These are phyloP conservation scores for Temnothorax rugatulus DNA, from an alignment of 2,888 invertebrate genomes.

Conservation along the genomic window DNA sequence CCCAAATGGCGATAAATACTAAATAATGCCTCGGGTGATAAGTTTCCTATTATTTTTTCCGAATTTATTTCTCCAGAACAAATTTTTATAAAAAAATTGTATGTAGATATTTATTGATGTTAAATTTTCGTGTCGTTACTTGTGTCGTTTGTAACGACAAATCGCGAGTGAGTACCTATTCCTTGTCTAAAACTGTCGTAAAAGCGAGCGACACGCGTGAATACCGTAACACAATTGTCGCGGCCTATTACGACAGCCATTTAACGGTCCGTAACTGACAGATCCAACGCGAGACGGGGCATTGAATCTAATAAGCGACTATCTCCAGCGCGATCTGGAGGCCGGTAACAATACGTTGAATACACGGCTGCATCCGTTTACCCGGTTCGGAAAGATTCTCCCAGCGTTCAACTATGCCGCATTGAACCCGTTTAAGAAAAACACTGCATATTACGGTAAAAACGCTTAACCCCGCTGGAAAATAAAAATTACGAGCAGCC, in stretches of 20 bases:
- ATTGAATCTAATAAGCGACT: conserved; percentile 42
- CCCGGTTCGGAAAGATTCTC: conserved; percentile 7
- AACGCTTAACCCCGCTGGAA: conserved; percentile 36
- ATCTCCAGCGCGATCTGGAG: conserved; percentile 32
- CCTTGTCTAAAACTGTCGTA: not conserved
- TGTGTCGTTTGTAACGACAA: not conserved
- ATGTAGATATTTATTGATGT: not conserved
- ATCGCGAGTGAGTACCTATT: not conserved
- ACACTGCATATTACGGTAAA: conserved; percentile 22
- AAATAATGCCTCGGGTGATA: not conserved
- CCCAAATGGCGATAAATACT: not conserved
- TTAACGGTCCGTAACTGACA: conserved; percentile 47
- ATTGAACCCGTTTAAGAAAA: conserved; percentile 1
- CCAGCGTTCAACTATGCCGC: conserved; percentile 28
- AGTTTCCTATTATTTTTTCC: not conserved
- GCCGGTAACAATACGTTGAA: conserved; percentile 41
- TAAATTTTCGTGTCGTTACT: not conserved
- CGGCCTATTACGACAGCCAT: conserved; percentile 42
- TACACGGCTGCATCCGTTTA: conserved; percentile 45
- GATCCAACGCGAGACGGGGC: conserved; percentile 13
- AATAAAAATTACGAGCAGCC: conserved; percentile 39
- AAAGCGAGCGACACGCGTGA: not conserved
- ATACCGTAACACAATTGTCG: conserved; percentile 37
- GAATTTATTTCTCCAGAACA: no score
- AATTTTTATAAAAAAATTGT: not conserved